These are phyloP conservation scores for Lycocerus yunnanus DNA, from an alignment of 2,888 invertebrate genomes.

Conservation along the genomic window DNA sequence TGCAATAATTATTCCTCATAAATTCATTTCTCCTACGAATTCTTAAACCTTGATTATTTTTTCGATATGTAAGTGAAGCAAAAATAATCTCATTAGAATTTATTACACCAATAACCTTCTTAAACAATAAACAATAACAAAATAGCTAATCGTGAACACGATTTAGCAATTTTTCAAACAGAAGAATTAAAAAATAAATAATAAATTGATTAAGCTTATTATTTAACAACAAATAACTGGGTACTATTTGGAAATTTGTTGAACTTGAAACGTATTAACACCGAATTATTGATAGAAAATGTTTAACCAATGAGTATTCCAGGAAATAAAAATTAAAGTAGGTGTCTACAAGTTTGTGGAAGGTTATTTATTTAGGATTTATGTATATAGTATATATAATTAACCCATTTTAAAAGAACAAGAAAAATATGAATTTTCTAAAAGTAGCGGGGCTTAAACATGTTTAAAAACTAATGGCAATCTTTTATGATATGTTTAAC, in stretches of 20 bases:
- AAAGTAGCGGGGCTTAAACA: not conserved
- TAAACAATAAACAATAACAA: constrained; percentile 2
- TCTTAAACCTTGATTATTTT: not conserved
- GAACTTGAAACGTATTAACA: not conserved
- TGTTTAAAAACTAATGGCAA: not conserved
- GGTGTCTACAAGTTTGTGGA: not conserved
- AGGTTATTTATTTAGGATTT: not conserved
- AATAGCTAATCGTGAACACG: not conserved
- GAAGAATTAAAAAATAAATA: not conserved
- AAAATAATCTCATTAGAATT: not conserved
- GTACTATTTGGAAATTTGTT: not conserved
- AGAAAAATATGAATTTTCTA: not conserved
- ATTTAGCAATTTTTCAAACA: not conserved
- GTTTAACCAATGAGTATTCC: not conserved
- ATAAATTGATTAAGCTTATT: not conserved
- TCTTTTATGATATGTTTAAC: not conserved
- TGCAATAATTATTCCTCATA: not conserved
- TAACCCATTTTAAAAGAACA: not conserved
- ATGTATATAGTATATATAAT: too few relatives aligned
- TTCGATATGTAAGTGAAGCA: not conserved
- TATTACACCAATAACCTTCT: not conserved
- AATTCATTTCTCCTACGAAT: not conserved
- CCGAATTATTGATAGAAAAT: not conserved
- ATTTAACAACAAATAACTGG: not conserved
- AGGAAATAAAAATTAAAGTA: not conserved